phyloP scores from a whole-genome alignment of 2,888 invertebrate species.

The Dyspetes luteomarginatus region DNA sequence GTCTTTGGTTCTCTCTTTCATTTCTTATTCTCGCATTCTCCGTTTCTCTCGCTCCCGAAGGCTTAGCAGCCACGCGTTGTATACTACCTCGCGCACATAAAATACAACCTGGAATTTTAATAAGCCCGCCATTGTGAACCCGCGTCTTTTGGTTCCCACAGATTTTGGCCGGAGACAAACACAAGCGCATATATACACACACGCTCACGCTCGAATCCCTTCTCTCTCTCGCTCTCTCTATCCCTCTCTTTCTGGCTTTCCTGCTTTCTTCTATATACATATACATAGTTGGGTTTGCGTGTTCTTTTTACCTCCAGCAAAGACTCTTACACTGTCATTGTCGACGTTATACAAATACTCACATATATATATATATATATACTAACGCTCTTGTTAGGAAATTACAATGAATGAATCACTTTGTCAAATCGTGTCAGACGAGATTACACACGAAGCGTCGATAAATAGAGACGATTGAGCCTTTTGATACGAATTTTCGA shows the following conservation, averaged over 20 bases:
- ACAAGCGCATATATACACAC: too few species aligned
- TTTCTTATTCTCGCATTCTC: slow-evolving; percentile 21
- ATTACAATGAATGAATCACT: slow-evolving; percentile 51
- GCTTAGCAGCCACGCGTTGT: slow-evolving; percentile 58
- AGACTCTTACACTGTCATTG: slow-evolving; percentile 46
- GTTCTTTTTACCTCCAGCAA: slow-evolving; percentile 23
- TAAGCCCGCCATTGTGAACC: slow-evolving; percentile 78
- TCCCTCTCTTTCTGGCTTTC: slow-evolving; percentile 15
- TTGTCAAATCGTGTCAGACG: slow-evolving; percentile 24
- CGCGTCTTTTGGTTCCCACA: slow-evolving; percentile 76
- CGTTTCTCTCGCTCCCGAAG: slow-evolving; percentile 55
- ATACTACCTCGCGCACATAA: slow-evolving; percentile 75
- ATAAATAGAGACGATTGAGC: slow-evolving; percentile 32
- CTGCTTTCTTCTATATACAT: background rate
- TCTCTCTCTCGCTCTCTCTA: slow-evolving; percentile 19
- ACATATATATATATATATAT: background rate
- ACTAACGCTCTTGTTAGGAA: slow-evolving; percentile 28
- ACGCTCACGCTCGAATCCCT: slow-evolving; percentile 60
- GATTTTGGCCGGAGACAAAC: slow-evolving; percentile 73
- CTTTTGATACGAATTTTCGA: slow-evolving; percentile 17
- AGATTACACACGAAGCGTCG: slow-evolving; percentile 21
- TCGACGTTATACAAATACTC: background rate
- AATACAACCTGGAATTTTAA: slow-evolving; percentile 81
- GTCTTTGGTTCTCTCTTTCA: slow-evolving; percentile 25
- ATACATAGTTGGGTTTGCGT: slow-evolving; percentile 10